A percentile compares a stretch with the other conserved stretches of the same genome.
Conservation (phyloP, 2,113 vertebrate species). For the Gopherus evgoodei region DNA sequence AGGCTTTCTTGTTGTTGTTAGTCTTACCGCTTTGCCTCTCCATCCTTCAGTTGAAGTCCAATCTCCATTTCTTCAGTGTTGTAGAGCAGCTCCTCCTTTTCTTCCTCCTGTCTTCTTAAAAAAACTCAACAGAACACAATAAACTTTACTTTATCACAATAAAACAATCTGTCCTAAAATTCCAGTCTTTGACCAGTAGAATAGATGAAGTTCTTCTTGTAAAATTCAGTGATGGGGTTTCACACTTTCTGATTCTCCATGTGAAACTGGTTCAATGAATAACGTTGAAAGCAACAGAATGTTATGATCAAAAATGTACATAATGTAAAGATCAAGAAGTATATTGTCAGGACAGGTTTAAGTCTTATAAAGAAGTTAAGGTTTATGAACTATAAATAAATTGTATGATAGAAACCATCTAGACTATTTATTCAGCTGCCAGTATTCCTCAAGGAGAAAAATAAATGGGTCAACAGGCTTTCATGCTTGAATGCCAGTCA, state of each 20-base stretch:
- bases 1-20: neutral
- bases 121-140: neutral
- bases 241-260: constrained; percentile 20
- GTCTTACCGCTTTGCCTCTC: neutral
- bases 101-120: neutral
- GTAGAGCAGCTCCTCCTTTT: constrained; percentile 2
- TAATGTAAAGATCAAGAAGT: constrained; percentile 22
- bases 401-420: neutral
- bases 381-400: neutral
- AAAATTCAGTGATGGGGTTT: constrained; percentile 27
- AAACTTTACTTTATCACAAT: neutral
- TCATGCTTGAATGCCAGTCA: neutral
- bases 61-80: constrained; percentile 26
- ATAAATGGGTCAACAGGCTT: neutral
- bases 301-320: neutral
- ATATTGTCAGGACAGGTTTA: neutral
- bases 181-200: neutral
- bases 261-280: neutral
- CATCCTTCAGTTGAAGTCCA: neutral
- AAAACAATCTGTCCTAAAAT: neutral
- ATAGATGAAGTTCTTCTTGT: constrained; percentile 11
- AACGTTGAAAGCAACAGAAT: neutral
- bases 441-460: neutral
- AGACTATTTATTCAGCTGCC: neutral
- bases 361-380: neutral